Base-by-base conservation (phyloP, 2,113 vertebrate genomes). In the Eonycteris spelaea region DNA sequence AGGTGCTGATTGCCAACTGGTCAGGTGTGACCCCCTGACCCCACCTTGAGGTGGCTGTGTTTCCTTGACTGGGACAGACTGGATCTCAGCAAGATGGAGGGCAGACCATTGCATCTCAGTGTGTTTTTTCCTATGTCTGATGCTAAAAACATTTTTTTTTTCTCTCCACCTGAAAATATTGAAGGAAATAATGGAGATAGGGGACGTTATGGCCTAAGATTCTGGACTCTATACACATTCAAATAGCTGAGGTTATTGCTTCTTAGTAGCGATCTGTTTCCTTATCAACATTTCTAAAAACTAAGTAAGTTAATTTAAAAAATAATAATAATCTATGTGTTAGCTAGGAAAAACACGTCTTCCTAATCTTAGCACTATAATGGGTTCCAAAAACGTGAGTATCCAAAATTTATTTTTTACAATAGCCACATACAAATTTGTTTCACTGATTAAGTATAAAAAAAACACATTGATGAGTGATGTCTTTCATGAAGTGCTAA, bases 381-480 rank as follows among this genome's bases (percentile, higher is more conserved):
- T 38, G 43, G 57, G 15, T 40, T 77, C n/a, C 40, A 45, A 95
- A 95, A 24, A 80, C 61, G 8, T 30, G 8, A 63, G 19, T 26
- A 73, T 43, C 22, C 7, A 24, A 86, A 82, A 79, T 78, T 83
- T 48, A n/a, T 68, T 71, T 83, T 82, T 86, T 24, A 83, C 19
- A 80, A 9, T 30, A 30, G 80, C 22, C 22, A 55, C 35, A 51
- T 40, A 63, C 24, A 68, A 33, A 74, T 93, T 51, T 82, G 53
- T 63, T 53, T 93, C 59, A 30, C 53, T 82, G 65, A 87, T 75
- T 86, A 86, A 92, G 11, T 55, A 71, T 22, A 53, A 90, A 86
- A 40, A 40, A 68, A 86, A 74, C n/a, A 35, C 21, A 65, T 65
- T 33, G 65, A 59, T 3, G 75, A 70, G 45, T 67, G 22, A 71